A percentile compares a stretch with the other conserved stretches of the same genome.
Conservation (phyloP, 1,140 invertebrate species). For the Lycorma delicatula region DNA sequence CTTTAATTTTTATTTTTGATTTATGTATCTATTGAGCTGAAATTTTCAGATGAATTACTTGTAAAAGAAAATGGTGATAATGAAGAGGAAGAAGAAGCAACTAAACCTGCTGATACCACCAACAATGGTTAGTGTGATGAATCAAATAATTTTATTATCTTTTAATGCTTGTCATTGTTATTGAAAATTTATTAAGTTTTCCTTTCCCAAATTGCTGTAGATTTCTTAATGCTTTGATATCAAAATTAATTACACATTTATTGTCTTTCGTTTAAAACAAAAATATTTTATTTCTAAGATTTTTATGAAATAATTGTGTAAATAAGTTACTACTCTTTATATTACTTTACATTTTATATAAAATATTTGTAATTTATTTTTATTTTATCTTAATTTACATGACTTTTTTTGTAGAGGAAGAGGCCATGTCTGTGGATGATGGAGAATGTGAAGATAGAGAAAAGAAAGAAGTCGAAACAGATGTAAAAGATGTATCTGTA, state of each 20-base stretch:
- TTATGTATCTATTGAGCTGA: background rate
- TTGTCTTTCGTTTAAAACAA: no score
- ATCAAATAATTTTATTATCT: background rate
- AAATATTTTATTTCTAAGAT: no score
- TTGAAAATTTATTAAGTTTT: background rate
- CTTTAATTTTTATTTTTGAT: background rate
- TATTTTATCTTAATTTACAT: no score
- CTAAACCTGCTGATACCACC: background rate
- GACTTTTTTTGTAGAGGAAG: conserved; percentile 16
- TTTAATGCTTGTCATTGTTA: background rate
- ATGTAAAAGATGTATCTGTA: conserved; percentile 29
- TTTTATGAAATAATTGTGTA: no score
- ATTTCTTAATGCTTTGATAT: no score
- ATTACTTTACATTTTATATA: no score
- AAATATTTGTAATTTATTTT: no score
- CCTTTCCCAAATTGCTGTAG: no score
- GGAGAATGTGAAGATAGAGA: conserved; percentile 17
- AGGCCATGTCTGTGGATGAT: conserved; percentile 19
- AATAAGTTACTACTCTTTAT: no score
- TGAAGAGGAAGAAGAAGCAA: conserved; percentile 11
- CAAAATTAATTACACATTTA: no score
- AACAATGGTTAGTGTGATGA: conserved; percentile 4
- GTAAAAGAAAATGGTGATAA: background rate
- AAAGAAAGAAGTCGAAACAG: conserved; percentile 27
- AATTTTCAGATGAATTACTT: background rate